phyloP scores from a whole-genome alignment of 1,140 invertebrate genomes.

The Drosophila ercepeae region DNA sequence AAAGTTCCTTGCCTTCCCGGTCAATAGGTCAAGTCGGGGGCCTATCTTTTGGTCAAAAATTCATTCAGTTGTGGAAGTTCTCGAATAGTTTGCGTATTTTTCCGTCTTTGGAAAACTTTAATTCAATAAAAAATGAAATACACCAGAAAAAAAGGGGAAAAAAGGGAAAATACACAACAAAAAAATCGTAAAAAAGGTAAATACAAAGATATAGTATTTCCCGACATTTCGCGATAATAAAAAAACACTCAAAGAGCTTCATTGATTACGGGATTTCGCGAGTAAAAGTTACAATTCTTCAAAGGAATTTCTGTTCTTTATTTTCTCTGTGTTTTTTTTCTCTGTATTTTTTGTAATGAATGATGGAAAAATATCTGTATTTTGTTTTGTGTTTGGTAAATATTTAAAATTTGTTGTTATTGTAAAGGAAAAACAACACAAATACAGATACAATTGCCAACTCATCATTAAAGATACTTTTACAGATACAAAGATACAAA shows the following conservation, averaged over 20 bases:
- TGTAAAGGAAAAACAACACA: neutral
- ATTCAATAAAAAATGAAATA: neutral
- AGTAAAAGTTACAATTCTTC: no score
- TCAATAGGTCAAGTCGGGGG: no score
- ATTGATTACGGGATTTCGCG: neutral
- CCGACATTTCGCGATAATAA: conserved; percentile 18
- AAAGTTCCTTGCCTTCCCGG: no score
- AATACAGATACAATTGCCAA: conserved; percentile 11
- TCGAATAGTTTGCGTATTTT: neutral
- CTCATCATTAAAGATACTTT: conserved; percentile 29
- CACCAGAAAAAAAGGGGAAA: neutral
- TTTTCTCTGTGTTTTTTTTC: neutral
- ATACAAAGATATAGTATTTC: no score
- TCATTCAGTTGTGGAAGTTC: neutral
- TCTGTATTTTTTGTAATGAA: neutral
- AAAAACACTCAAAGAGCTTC: conserved; percentile 11
- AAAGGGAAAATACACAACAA: no score
- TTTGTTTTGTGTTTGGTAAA: neutral
- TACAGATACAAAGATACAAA: neutral
- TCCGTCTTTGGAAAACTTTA: neutral
- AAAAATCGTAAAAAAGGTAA: no score
- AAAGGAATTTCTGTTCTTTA: neutral
- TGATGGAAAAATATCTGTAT: neutral
- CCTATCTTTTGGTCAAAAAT: no score
- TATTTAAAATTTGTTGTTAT: neutral